Percentiles rank a stretch among this genome's conserved stretches.
These are phyloP conservation scores for Branchellion lobata DNA, from an alignment of 2,888 invertebrate species.

Conservation along the genomic window DNA sequence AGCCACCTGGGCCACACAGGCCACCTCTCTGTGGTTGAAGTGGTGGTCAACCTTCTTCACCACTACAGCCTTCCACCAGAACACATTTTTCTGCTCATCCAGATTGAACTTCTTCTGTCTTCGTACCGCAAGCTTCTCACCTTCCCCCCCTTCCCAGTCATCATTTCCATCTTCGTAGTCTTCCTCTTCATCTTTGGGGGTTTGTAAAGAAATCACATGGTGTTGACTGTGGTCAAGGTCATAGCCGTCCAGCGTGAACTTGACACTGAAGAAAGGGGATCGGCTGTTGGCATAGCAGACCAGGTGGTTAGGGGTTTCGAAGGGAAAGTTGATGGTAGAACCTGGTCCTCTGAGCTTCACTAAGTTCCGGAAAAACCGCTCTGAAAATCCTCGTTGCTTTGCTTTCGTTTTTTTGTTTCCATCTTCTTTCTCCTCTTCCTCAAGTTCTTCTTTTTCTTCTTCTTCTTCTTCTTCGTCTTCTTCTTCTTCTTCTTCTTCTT, in stretches of 20 bases:
- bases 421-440: no score
- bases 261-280: neutral
- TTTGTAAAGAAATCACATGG: neutral
- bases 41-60: neutral
- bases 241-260: neutral
- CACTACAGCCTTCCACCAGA: neutral
- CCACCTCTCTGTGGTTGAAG: neutral
- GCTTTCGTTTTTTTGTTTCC: no score
- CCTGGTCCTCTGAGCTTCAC: neutral
- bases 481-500: no score
- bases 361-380: neutral
- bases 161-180: neutral
- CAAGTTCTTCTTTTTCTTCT: no score
- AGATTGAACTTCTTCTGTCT: neutral
- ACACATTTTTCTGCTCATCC: neutral
- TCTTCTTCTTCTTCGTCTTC: no score
- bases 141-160: no score
- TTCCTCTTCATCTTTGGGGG: neutral
- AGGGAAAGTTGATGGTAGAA: neutral
- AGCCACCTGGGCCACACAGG: neutral
- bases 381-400: neutral
- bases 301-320: neutral
- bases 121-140: no score
- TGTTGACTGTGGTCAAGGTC: neutral
- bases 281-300: slow-evolving; percentile 6